These are phyloP conservation scores for Chrosomus eos DNA, from an alignment of 2,797 vertebrate species.

Conservation along the genomic window DNA sequence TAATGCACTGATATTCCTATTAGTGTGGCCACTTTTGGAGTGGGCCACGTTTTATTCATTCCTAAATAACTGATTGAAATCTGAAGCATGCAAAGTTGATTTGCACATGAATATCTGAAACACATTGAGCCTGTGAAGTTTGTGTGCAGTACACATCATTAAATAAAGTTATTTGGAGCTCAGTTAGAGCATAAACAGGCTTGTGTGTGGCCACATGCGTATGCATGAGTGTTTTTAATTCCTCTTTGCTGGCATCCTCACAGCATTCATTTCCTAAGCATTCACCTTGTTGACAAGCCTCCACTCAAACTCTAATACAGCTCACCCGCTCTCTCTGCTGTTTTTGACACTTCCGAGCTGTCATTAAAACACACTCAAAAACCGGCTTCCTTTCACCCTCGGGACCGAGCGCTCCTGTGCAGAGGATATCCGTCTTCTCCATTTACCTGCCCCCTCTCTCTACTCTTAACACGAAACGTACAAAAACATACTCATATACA, in stretches of 20 bases:
- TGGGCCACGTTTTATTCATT: neutral
- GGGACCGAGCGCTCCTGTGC: constrained; percentile 60
- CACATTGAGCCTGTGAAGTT: neutral
- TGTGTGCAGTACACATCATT: constrained; percentile 7
- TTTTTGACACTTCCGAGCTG: constrained; percentile 63
- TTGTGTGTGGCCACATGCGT: constrained; percentile 24
- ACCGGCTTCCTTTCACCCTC: constrained; percentile 51
- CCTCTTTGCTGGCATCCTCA: constrained; percentile 28
- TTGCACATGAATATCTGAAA: neutral
- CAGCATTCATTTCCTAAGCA: constrained; percentile 42
- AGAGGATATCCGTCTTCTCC: constrained; percentile 56
- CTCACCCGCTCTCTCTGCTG: constrained; percentile 25
- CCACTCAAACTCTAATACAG: constrained; percentile 13
- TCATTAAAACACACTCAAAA: constrained; percentile 50
- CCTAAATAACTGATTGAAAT: constrained; percentile 9
- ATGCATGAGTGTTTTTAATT: constrained; percentile 48
- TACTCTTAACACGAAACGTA: neutral
- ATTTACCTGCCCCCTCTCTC: neutral
- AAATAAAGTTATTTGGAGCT: constrained; percentile 33
- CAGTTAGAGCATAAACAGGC: neutral
- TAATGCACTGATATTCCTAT: neutral
- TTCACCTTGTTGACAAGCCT: constrained; percentile 44
- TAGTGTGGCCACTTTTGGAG: neutral
- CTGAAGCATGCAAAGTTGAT: neutral
- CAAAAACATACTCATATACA: constrained; percentile 7